Evolutionary conservation across 2,888 invertebrate genomes (phyloP), one percentile per base, ranked within the genome.

Genomic region (Pandemis heparana): DNA sequence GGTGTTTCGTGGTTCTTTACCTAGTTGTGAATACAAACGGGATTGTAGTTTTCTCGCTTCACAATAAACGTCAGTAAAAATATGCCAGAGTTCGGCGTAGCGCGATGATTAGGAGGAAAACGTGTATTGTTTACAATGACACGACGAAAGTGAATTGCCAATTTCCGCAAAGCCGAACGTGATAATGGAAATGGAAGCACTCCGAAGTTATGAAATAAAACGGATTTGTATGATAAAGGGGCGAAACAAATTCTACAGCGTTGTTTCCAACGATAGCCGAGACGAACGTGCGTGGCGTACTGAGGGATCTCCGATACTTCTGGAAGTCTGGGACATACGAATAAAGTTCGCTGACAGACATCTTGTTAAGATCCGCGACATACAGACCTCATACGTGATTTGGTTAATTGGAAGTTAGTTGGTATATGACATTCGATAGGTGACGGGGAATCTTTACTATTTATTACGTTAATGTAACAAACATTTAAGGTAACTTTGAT

Each of bases 91-190:
- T 43, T 43, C 23, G 10, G 12, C 10, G 5, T 23, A 39, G 23
- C 38, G 18, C 59, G 10, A 66, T 43, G 61, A 71, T 71, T 67
- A 66, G 48, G 51, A 66, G 41, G n/a, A 53, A 66, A 71, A 61
- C 51, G 68, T 48, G 39, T 56, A 69, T 73, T 59, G 68, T 69
- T 68, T 69, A 46, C 73, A 73, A 18, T 73, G 72, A 68, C 68
- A 73, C 64, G 68, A 56, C 63, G 48, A 73, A 68, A 69, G 68
- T 69, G 68, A 63, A 73, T 73, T 73, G 73, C 73, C 68, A 73
- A 73, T 73, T 73, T 73, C 73, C 73, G 63, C 48, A 71, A 71
- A 71, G 56, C 59, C 68, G 63, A 63, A 73, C 59, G 73, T 69
- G 68, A 73, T 73, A 68, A 73, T 73, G 68, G 48, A 69, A 73